Conservation (phyloP, 2,113 vertebrate genomes). For the Nyctibius bracteatus region DNA sequence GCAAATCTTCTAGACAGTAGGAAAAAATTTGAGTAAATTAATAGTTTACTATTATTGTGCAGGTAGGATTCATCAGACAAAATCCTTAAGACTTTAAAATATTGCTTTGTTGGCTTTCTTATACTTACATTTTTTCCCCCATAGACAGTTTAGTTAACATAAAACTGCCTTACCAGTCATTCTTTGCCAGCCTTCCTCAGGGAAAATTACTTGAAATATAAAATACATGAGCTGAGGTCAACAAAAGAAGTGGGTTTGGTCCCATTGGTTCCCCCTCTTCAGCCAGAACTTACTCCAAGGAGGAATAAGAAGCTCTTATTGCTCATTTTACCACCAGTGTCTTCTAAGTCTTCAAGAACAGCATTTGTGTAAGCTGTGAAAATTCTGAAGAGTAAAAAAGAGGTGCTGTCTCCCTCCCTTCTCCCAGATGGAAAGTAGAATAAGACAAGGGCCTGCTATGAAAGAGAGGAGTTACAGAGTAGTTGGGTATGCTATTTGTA, state of each 20-base stretch:
- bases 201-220: conserved; percentile 23
- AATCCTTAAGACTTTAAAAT: background rate
- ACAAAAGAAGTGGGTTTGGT: background rate
- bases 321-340: background rate
- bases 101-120: background rate
- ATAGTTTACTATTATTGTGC: background rate
- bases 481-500: background rate
- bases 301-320: background rate
- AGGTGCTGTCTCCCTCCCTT: background rate
- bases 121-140: background rate
- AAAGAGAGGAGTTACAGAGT: background rate
- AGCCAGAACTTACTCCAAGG: background rate
- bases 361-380: background rate
- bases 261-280: background rate
- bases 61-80: background rate
- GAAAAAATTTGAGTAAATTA: background rate
- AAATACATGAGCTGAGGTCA: background rate
- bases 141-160: background rate
- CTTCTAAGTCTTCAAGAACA: background rate
- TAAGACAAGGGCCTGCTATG: background rate
- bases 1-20: background rate
- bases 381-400: background rate
- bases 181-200: background rate
- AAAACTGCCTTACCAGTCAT: background rate
- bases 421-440: background rate